A percentile compares a stretch with the other conserved stretches of the same genome.
Conservation (phyloP, 2,113 vertebrate species). For the Girardinichthys multiradiatus region DNA sequence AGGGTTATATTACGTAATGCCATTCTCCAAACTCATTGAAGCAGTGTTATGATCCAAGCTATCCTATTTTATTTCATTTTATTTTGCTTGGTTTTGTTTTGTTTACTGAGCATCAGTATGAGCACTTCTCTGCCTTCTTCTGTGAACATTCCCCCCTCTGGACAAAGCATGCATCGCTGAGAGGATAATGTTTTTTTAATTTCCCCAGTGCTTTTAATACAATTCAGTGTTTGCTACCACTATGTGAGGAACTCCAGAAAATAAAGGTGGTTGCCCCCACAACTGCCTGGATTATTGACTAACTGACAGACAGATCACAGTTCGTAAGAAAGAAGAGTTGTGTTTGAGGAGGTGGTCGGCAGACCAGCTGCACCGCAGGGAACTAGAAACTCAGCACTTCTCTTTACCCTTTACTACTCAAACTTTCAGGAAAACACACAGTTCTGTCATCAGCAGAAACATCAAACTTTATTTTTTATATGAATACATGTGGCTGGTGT, state of each 20-base stretch:
- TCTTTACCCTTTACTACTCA: not conserved
- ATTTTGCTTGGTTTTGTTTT: not conserved
- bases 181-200: constrained; percentile 2
- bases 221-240: not conserved
- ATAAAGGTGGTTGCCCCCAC: constrained; percentile 5
- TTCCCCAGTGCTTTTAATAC: not conserved
- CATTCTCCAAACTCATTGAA: not conserved
- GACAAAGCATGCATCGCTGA: not conserved
- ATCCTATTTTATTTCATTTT: not conserved
- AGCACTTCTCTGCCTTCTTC: not conserved
- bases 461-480: not conserved
- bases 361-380: constrained; percentile 1
- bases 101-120: not conserved
- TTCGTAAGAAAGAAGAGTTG: constrained; percentile 1
- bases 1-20: not conserved
- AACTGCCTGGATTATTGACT: constrained; percentile 11
- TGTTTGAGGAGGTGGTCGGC: constrained; percentile 6
- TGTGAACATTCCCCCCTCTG: not conserved
- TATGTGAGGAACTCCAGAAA: constrained; percentile 7
- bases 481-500: not conserved
- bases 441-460: constrained; percentile 2
- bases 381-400: not conserved
- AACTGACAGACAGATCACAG: constrained; percentile 16
- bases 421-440: not conserved
- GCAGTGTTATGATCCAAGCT: not conserved